Base-by-base conservation (phyloP, 2,113 vertebrate genomes). In the Myiagra hebetior region DNA sequence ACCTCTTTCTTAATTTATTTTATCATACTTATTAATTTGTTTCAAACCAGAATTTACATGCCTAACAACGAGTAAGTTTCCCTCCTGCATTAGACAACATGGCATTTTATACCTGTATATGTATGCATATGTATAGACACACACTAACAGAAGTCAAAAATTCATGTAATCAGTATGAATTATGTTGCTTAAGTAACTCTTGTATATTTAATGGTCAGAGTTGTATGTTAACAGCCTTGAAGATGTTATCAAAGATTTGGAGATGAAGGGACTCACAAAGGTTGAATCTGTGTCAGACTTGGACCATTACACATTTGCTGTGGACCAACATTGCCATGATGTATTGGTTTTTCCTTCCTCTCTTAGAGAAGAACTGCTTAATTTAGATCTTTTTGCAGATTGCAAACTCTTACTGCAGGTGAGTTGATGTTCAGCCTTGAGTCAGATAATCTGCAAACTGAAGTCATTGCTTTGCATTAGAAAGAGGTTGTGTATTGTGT, bases 381-480 rank as follows among this genome's bases (percentile, higher is more conserved):
- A 96, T 90, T 98, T 92, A 91, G 97, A 98, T 91, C 98, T 99
- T 81, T 98, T 98, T 76, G 97, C 97, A 44, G 94, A 98, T 49
- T 75, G 96, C 96, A 99, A 98, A 96, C 98, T 99, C 55, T 77
- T 99, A 85, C 92, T 99, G 72, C 99, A 99, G 99, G 99, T 99
- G 96, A 98, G 94, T 60, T 86, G 67, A 70, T 68, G 57, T 75
- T 72, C 55, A 55, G 56, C 31, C 39, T 37, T 78, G 52, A 63
- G 22, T 69, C 37, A 55, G 57, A 27, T 15, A 10, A 41, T 67
- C 64, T 88, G 49, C 56, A 91, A 75, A 89, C n/a, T 57, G 15
- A 49, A 87, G 42, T 46, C 60, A 77, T 56, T 35, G 37, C 33
- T 90, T 80, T 77, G 33, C 15, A 7, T 82, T 68, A 75, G 22